A percentile compares a stretch with the other conserved stretches of the same genome.
phyloP scores from a whole-genome alignment of 2,797 vertebrate species.

The Coendou prehensilis region DNA sequence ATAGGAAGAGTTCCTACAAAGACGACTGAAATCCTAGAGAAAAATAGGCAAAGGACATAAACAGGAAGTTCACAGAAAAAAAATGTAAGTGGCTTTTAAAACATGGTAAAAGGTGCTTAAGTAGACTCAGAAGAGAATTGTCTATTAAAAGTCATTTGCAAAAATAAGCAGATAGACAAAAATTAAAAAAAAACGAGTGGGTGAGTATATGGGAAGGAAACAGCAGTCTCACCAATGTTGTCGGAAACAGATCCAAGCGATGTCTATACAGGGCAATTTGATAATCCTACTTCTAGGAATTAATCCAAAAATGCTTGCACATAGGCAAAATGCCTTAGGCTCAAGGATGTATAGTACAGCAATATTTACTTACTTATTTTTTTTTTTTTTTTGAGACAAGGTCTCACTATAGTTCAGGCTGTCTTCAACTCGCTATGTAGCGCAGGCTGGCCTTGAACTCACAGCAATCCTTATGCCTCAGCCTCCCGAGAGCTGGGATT shows the following conservation, averaged over 20 bases:
- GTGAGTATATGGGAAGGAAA: slow-evolving; percentile 8
- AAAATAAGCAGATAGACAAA: slow-evolving; percentile 55
- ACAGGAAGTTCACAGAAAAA: slow-evolving; percentile 53
- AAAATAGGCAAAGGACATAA: slow-evolving; percentile 23
- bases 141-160: slow-evolving; percentile 62
- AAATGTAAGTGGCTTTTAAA: slow-evolving; percentile 29
- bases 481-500: too few species aligned
- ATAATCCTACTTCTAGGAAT: slow-evolving; percentile 68
- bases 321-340: slow-evolving; percentile 64
- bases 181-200: slow-evolving; percentile 20
- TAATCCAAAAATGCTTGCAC: slow-evolving; percentile 60
- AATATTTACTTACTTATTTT: slow-evolving; percentile 35
- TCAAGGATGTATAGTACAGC: slow-evolving; percentile 47
- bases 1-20: neutral
- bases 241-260: slow-evolving; percentile 36
- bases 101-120: slow-evolving; percentile 68
- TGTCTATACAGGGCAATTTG: slow-evolving; percentile 45
- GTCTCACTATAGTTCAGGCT: too few species aligned
- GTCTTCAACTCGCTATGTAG: too few species aligned
- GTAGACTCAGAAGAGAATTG: slow-evolving; percentile 56
- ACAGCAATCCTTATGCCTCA: too few species aligned
- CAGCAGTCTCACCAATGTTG: slow-evolving; percentile 3
- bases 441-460: too few species aligned
- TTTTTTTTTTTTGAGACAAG: too few species aligned
- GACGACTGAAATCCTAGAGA: slow-evolving; percentile 16